A percentile compares a stretch with the other conserved stretches of the same genome.
These are phyloP conservation scores for Embiotoca jacksoni DNA, from an alignment of 2,113 vertebrate species.

Conservation along the genomic window DNA sequence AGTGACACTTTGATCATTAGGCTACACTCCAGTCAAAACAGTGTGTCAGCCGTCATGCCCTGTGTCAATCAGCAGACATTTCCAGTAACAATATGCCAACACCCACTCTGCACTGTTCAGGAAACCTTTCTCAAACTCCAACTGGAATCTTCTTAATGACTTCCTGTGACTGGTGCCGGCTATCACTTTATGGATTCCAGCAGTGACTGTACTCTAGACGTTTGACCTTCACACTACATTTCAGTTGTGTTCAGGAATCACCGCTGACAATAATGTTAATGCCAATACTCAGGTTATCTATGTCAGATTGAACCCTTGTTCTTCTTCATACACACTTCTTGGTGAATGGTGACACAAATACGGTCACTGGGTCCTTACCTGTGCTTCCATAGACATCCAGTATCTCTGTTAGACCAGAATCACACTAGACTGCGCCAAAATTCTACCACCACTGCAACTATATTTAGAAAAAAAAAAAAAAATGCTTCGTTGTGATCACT, in stretches of 20 bases:
- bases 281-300: background rate
- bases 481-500: too few species aligned
- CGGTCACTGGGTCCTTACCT: background rate
- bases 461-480: too few species aligned
- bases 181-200: constrained; percentile 43
- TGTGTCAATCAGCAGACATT: constrained; percentile 80
- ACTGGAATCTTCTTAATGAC: constrained; percentile 81
- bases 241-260: constrained; percentile 24
- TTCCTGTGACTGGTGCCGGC: constrained; percentile 67
- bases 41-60: constrained; percentile 68
- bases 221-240: constrained; percentile 34
- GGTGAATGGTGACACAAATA: background rate
- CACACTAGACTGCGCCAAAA: background rate
- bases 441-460: too few species aligned
- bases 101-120: constrained; percentile 73
- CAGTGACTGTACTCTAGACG: constrained; percentile 29
- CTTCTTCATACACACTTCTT: background rate
- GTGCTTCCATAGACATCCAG: background rate
- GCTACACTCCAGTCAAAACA: constrained; percentile 72
- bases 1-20: constrained; percentile 30
- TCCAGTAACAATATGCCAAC: constrained; percentile 77
- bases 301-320: background rate
- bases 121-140: constrained; percentile 73
- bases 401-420: background rate
- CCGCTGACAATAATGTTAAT: constrained; percentile 1